These are phyloP conservation scores for Athene cunicularia DNA, from an alignment of 2,113 vertebrate species.

Conservation along the genomic window DNA sequence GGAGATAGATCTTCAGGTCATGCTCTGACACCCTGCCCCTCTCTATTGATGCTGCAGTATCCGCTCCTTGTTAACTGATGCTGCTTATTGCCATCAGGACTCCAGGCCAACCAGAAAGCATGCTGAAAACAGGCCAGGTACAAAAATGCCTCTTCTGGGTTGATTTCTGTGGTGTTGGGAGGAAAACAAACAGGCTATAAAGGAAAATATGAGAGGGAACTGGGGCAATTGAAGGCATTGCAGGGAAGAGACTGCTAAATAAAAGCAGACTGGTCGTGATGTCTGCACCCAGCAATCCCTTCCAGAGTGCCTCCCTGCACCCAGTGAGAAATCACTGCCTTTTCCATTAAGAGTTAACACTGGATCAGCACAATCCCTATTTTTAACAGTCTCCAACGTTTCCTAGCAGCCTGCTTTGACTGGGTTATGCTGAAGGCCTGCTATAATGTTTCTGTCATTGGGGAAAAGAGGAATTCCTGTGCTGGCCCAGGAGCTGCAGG, in stretches of 20 bases:
- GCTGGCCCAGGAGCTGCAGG: background rate
- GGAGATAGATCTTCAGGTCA: background rate
- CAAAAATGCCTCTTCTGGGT: background rate
- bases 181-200: background rate
- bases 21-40: background rate
- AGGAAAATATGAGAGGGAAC: background rate
- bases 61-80: background rate
- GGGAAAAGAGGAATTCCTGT: slow-evolving; percentile 47
- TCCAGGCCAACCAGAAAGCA: background rate
- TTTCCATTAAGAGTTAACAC: background rate
- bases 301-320: background rate
- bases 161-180: background rate
- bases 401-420: slow-evolving; percentile 31
- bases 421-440: background rate
- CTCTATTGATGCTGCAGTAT: background rate
- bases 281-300: background rate
- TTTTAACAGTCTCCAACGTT: background rate
- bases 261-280: background rate
- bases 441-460: background rate
- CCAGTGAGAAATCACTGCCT: background rate
- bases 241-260: background rate
- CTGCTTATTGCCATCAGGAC: background rate
- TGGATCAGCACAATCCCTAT: background rate
- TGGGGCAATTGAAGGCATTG: background rate
- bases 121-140: background rate